Evolutionary conservation across 1,140 invertebrate genomes (phyloP), one percentile per base, ranked within the genome.

Genomic region (Eriosoma lanigerum): DNA sequence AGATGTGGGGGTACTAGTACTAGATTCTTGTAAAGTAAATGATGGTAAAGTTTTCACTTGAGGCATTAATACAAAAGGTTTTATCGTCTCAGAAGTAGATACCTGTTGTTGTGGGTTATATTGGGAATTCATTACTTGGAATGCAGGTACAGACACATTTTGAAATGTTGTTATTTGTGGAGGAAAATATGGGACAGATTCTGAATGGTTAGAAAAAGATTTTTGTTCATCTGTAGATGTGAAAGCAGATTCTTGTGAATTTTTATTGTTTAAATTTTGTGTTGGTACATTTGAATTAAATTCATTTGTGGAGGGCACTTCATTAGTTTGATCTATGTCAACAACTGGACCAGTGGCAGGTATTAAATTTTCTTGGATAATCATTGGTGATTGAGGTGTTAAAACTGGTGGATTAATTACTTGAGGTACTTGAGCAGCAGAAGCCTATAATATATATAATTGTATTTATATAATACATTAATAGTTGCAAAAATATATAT

Each of bases 371-470:
- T 58, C 52, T 24, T 72, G 68, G 26, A 5, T 48, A 29, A 60
- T n/a, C 9, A 21, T 56, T 24, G 54, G 24, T 58, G 56, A 21
- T 78, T 62, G 75, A 46, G 75, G 56, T 58, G 75, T 78, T 26
- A 78, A 10, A 78, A 78, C 38, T 26, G 56, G 75, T 78, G 75
- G 75, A 62, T 60, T 78, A 46, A 78, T 58, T 26, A 32, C 24
- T 78, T 78, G 38, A 12, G 75, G 75, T 62, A 78, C 56, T 60
- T 78, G 75, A 1, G 56, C 21, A 26, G 75, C 75, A 58, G 75
- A 62, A 48, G 75, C 75, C 75, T 78, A 48, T 29, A 32, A 62
- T 46, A 48, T 4, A 24, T 5, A 52, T 24, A 32, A 62, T 32
- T 32, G 21, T 60, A 54, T 2, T 54, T n/a, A 3, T 54, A 26